Evolutionary conservation across 2,888 invertebrate species (phyloP), one percentile per base, ranked within the genome.

Genomic region (Caenorhabditis becei): DNA sequence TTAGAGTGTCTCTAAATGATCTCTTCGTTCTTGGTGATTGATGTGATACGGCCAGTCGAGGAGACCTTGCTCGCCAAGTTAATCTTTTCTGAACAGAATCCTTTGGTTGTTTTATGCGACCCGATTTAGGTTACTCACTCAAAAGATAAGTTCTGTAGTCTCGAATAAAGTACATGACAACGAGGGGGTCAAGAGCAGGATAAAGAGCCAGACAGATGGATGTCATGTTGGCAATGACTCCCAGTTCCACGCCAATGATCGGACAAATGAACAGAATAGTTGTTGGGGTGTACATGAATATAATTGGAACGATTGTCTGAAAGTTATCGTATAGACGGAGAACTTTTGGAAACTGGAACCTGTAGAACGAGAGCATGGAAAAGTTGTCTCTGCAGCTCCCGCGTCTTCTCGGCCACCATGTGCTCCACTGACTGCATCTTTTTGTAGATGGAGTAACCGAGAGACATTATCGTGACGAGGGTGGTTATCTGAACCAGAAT

Each of bases 311-410:
- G 11, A 67, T 54, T 2, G 65, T 69, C 70, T 70, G 49, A 20
- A 66, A 59, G 8, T 16, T 4, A 3, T 14, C 41, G 3, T 24
- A 23, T 37, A 35, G 47, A 66, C 7, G 16, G 20, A 11, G 26
- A 54, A 28, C n/a, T 7, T 18, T 18, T 59, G 3, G 14, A 7
- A 32, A 41, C 32, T 10, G 2, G 24, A 53, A 63, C 77, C 65
- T 77, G 77, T n/a, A 70, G 54, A 10, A 77, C 70, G 24, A 77
- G 70, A n/a, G 70, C 77, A 32, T 63, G 58, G 59, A 77, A 77
- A 58, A 77, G 35, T 14, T 77, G 70, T 44, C 32, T 70, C 53
- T 77, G 77, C 18, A 77, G 63, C 1, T 65, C 65, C 18, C 61
- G 28, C 10, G 69, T 70, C 44, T 70, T 70, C 47, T 67, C 56